Evolutionary conservation across 2,113 vertebrate genomes (phyloP), one percentile per base, ranked within the genome.

Genomic region (Sylvilagus bachmani): DNA sequence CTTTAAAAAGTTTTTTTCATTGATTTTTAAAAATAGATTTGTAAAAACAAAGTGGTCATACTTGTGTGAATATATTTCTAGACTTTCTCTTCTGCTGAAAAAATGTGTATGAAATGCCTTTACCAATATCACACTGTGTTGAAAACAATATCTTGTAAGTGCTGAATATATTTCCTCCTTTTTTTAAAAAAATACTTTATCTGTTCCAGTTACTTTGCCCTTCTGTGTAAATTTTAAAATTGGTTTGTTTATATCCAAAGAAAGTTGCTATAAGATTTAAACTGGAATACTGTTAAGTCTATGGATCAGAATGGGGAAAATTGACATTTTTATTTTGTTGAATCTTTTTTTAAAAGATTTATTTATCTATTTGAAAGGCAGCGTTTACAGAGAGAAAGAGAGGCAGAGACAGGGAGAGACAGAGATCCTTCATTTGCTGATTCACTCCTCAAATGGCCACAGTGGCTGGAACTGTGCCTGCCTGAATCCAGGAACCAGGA

Each of bases 171-270:
- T 27, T 92, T 85, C 0, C 8, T 29, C 12, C 13, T 75, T 81
- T 64, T 64, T 6, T 91, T 89, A 73, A 6, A 64, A 33, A 84
- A 49, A 55, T 78, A 13, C 78, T 74, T 75, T 44, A 85, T 61
- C 16, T 71, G 36, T 81, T 95, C 38, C 51, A 21, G 51, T 38
- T 83, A n/a, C 36, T 86, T 86, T 91, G 22, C 25, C 2, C 3
- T 27, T 81, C 22, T 14, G 78, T 81, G 55, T 55, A 55, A 38
- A 33, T 70, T 88, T 92, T 86, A 67, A n/a, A 86, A 82, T 86
- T n/a, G 51, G 14, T 38, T 85, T 92, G 11, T 51, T 91, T 49
- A 71, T 77, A 85, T 83, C 33, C 82, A 36, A 0, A 67, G 77
- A 67, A 53, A 36, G 14, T 61, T 94, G n/a, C 61, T 81, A 22